Evolutionary conservation across 2,797 vertebrate genomes (phyloP), one percentile per base, ranked within the genome.

Genomic region (Tarsius wallacei): DNA sequence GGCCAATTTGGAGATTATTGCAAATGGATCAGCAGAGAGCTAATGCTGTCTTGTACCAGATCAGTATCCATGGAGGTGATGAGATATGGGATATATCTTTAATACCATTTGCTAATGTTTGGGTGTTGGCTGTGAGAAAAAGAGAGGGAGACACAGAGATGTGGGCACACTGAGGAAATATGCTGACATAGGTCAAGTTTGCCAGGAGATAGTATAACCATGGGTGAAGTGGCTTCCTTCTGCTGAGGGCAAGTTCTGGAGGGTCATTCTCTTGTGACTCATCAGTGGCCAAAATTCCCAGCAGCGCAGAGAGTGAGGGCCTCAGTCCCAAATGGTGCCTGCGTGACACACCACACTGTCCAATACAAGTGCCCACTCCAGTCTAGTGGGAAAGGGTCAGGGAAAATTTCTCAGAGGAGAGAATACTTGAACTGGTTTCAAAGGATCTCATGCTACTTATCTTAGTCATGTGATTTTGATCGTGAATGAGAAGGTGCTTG

Each of bases 381-480:
- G 53, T 19, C 21, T 76, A 17, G 31, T 51, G 3, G 61, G 7
- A 7, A 21, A 51, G 36, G 1, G 2, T 66, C 9, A n/a, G 53
- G n/a, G 36, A 63, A 17, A 22, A 57, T 24, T 66, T 77, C 70
- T 84, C 31, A 76, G 47, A 87, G 19, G 21, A 82, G 42, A 49
- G 17, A 17, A 47, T 14, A 55, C 14, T 11, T 87, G 28, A 11
- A 28, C 10, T 97, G 24, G 10, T 68, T 84, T 68, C 31, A 82
- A 93, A 59, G 42, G 15, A 64, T 2, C 24, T 11, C 24, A 2
- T 28, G 28, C 47, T 83, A 26, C 19, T 89, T 71, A 91, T 74
- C 80, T 93, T 10, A 61, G 64, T 88, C n/a, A 33, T 64, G 24
- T 76, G 42, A 80, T 33, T 87, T 86, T 92, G 80, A 53, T 55